These are phyloP conservation scores for Onthophagus taurus DNA, from an alignment of 1,140 invertebrate species.

Conservation along the genomic window DNA sequence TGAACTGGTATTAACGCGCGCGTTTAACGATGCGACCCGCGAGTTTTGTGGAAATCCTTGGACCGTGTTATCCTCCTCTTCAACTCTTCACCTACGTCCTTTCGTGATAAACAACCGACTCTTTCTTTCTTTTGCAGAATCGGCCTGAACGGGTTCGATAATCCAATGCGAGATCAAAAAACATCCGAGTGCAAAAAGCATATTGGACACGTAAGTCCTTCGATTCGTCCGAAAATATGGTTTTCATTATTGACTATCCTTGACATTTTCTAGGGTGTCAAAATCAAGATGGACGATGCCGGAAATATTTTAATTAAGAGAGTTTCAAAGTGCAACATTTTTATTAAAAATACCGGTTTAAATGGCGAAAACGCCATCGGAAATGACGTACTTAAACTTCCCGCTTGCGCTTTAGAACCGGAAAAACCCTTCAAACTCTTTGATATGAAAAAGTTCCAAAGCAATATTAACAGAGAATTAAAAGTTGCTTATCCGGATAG, in stretches of 20 bases:
- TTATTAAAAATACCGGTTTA: constrained; percentile 66
- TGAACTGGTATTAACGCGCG: no score
- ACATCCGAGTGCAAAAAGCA: constrained; percentile 82
- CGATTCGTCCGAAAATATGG: constrained; percentile 10
- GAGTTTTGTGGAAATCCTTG: no score
- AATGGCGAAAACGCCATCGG: constrained; percentile 81
- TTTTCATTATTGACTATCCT: constrained; percentile 8
- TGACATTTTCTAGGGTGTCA: constrained; percentile 54
- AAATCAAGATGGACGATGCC: constrained; percentile 89
- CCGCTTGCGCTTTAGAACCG: constrained; percentile 72
- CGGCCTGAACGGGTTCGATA: constrained; percentile 63
- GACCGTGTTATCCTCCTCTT: no score
- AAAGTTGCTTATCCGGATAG: constrained; percentile 79
- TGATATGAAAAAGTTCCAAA: constrained; percentile 93
- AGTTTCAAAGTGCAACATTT: constrained; percentile 80
- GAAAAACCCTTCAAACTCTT: constrained; percentile 84
- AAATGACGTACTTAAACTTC: constrained; percentile 72
- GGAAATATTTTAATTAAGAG: constrained; percentile 87
- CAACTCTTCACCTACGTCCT: no score
- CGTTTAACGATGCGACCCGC: no score
- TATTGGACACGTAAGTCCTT: constrained; percentile 66
- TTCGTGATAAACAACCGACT: no score
- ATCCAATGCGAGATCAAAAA: constrained; percentile 81
- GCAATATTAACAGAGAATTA: constrained; percentile 77
- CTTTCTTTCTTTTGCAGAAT: no score